A percentile compares a stretch with the other conserved stretches of the same genome.
Conservation (phyloP, 2,113 vertebrate genomes). For the Ceyx melanurus region DNA sequence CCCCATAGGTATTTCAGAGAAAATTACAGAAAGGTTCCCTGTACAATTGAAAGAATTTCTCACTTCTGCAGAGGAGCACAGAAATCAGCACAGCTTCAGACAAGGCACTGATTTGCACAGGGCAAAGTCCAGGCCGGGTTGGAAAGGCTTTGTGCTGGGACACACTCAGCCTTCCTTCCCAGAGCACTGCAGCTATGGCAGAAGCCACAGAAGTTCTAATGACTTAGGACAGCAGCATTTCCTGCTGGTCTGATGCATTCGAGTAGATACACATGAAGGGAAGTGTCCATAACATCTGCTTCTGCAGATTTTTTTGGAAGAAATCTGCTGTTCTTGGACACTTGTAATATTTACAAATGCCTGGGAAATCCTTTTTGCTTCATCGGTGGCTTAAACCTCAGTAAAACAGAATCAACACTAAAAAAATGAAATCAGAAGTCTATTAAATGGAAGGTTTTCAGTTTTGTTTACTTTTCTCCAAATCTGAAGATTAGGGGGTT, state of each 20-base stretch:
- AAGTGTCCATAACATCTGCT: background rate
- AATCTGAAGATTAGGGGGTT: background rate
- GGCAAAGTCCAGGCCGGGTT: background rate
- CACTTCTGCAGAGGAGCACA: background rate
- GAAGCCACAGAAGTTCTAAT: background rate
- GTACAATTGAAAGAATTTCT: background rate
- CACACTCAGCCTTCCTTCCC: background rate
- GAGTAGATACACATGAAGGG: background rate
- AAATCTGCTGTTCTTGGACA: background rate
- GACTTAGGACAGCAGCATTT: background rate
- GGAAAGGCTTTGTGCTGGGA: background rate
- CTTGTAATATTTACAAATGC: background rate
- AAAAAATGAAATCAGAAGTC: background rate
- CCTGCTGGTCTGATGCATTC: background rate
- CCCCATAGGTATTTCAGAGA: background rate
- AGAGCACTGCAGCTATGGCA: background rate
- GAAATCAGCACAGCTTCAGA: background rate
- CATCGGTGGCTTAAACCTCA: background rate
- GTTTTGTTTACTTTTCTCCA: background rate
- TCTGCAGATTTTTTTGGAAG: background rate
- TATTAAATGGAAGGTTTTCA: background rate
- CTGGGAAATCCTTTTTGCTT: background rate
- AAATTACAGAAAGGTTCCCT: background rate
- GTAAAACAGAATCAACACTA: background rate
- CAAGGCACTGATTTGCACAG: background rate